Evolutionary conservation across 2,113 vertebrate species (phyloP), one percentile per base, ranked within the genome.

Genomic region (Paradoxurus hermaphroditus): DNA sequence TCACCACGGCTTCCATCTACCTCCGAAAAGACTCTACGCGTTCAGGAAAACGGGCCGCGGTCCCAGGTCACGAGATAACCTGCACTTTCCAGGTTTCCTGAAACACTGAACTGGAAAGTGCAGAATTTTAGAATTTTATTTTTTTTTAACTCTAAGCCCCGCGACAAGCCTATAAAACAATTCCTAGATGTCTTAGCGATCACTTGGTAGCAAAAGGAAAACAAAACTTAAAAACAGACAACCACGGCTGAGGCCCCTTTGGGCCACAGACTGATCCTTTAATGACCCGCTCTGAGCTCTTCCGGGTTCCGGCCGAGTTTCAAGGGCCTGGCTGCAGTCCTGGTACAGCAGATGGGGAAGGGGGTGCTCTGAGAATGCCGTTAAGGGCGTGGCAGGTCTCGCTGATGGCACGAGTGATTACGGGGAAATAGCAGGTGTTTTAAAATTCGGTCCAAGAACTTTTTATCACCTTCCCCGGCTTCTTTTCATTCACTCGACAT

Each of bases 261-360:
- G 67, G 70, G 16, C 16, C 65, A 63, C 12, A 19, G 51, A 19
- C 41, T n/a, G 68, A 27, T 59, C 41, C 75, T 27, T 27, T 23
- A 63, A 56, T 0, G 1, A 62, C 14, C 56, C 34, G 9, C 1
- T 18, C 7, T 13, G 63, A 29, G 51, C 53, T 41, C 39, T 41
- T 70, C 70, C 51, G 21, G 7, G 27, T 27, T n/a, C 70, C 31
- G 13, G 63, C 11, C 14, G 3, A 27, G 27, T n/a, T 31, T 10
- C 73, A 72, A 23, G 0, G 87, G 81, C 9, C 1, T 8, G 7
- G 12, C 14, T 14, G 10, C 29, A 36, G 46, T 49, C 19, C 4
- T 1, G 0, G 29, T 8, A 18, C 41, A 25, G 62, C 83, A n/a
- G n/a, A 8, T 3, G 31, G 49, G 0, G 1, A n/a, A n/a, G 81